Evolutionary conservation across 2,888 invertebrate genomes (phyloP).

Genomic region (Elysia crispata): DNA sequence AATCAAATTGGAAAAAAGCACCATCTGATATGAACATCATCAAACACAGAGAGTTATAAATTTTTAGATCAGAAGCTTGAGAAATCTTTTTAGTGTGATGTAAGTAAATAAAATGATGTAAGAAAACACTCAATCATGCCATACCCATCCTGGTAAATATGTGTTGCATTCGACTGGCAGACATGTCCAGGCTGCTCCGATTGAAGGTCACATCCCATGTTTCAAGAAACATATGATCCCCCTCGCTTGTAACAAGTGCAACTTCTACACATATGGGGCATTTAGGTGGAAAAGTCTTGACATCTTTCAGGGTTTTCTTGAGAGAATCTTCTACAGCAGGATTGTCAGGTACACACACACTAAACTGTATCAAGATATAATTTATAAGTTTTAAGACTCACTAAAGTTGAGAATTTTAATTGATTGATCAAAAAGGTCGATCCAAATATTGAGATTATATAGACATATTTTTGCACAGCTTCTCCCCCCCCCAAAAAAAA

Average conservation of each 20-base stretch:
- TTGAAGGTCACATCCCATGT: slow-evolving; percentile 44
- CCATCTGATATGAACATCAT: too few relatives aligned
- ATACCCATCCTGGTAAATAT: slow-evolving; percentile 48
- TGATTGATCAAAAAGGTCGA: too few relatives aligned
- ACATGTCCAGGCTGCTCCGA: slow-evolving; percentile 45
- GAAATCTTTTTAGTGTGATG: too few relatives aligned
- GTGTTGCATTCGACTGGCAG: slow-evolving; percentile 43
- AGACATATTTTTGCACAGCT: too few relatives aligned
- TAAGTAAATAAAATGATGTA: too few relatives aligned
- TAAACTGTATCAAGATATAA: slow-evolving; percentile 35
- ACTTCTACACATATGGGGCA: slow-evolving; percentile 44
- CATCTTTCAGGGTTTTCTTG: slow-evolving; percentile 32
- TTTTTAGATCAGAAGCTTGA: too few relatives aligned
- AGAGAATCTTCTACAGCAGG: slow-evolving; percentile 39
- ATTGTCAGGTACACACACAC: slow-evolving; percentile 38
- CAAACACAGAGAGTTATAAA: too few relatives aligned
- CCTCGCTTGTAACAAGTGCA: slow-evolving; percentile 43
- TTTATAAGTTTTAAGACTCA: too few relatives aligned
- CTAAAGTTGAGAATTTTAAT: too few relatives aligned
- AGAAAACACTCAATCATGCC: neutral
- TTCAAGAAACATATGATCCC: slow-evolving; percentile 48
- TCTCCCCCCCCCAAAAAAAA: too few relatives aligned
- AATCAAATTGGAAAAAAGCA: too few relatives aligned
- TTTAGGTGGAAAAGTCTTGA: slow-evolving; percentile 41
- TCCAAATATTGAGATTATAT: too few relatives aligned